A percentile compares a stretch with the other conserved stretches of the same genome.
Evolutionary conservation across 2,797 vertebrate species (phyloP).

Genomic region (Neoniphon sammara): DNA sequence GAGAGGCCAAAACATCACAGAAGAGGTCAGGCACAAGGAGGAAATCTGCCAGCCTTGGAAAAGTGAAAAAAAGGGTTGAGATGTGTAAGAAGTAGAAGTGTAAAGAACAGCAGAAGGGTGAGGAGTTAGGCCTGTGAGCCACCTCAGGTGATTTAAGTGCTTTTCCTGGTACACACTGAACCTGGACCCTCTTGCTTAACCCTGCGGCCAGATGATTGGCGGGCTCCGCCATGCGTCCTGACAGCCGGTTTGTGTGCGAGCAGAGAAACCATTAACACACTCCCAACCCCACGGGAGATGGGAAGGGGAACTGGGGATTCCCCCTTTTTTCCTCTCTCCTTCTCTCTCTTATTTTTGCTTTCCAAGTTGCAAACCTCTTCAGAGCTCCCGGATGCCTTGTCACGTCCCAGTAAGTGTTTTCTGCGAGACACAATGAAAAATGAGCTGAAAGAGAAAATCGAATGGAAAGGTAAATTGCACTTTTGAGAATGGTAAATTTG

Average conservation of each 20-base stretch:
- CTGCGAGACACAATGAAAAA: constrained; percentile 21
- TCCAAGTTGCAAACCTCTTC: constrained; percentile 16
- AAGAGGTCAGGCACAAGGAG: background rate
- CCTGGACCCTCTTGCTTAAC: constrained; percentile 13
- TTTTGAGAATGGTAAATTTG: constrained; percentile 43
- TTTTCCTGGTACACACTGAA: constrained; percentile 44
- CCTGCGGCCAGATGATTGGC: constrained; percentile 59
- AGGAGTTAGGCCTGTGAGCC: background rate
- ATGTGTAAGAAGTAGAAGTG: too few species aligned
- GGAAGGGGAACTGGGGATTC: constrained; percentile 25
- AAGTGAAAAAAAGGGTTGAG: constrained; percentile 36
- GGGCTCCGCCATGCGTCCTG: constrained; percentile 46
- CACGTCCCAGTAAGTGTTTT: constrained; percentile 3
- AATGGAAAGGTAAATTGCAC: constrained; percentile 36
- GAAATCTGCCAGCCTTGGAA: constrained; percentile 13
- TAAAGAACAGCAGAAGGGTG: constrained; percentile 6
- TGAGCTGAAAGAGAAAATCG: constrained; percentile 36
- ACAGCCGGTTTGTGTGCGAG: constrained; percentile 55
- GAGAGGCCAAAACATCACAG: constrained; percentile 7
- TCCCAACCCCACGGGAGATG: background rate
- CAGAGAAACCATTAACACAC: constrained; percentile 51
- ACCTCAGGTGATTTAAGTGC: constrained; percentile 45
- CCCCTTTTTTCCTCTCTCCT: background rate
- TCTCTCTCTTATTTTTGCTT: constrained; percentile 3
- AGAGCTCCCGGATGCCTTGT: constrained; percentile 4